phyloP scores from a whole-genome alignment of 1,140 invertebrate species.

The Scylla paramamosain region DNA sequence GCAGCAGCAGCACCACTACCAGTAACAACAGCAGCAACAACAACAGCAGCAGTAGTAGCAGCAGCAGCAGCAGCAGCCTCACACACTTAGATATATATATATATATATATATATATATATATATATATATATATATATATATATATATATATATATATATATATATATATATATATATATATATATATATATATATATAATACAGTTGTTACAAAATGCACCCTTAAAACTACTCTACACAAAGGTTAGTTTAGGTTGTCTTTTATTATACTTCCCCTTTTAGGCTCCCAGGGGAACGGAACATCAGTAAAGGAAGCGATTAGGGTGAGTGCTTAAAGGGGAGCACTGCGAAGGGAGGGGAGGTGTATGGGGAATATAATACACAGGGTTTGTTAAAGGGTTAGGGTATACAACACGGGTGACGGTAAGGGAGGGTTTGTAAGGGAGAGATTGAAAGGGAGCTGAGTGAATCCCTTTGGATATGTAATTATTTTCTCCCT shows the following conservation, averaged over 20 bases:
- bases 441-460: neutral
- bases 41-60: neutral
- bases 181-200: neutral
- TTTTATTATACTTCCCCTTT: conserved; percentile 30
- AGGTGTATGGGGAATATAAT: no score
- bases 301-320: neutral
- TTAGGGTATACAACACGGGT: neutral
- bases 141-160: conserved; percentile 47
- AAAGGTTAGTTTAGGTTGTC: conserved; percentile 39
- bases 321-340: neutral
- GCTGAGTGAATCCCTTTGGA: neutral
- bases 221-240: no score
- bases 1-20: neutral
- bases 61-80: neutral
- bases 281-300: neutral
- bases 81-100: neutral
- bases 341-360: neutral
- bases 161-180: conserved; percentile 28
- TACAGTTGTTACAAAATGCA: no score
- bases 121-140: conserved; percentile 58
- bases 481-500: neutral
- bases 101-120: conserved; percentile 39
- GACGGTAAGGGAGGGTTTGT: neutral
- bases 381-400: neutral
- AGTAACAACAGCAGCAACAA: neutral